These are phyloP conservation scores for Acleris holmiana DNA, from an alignment of 2,888 invertebrate species.

Conservation along the genomic window DNA sequence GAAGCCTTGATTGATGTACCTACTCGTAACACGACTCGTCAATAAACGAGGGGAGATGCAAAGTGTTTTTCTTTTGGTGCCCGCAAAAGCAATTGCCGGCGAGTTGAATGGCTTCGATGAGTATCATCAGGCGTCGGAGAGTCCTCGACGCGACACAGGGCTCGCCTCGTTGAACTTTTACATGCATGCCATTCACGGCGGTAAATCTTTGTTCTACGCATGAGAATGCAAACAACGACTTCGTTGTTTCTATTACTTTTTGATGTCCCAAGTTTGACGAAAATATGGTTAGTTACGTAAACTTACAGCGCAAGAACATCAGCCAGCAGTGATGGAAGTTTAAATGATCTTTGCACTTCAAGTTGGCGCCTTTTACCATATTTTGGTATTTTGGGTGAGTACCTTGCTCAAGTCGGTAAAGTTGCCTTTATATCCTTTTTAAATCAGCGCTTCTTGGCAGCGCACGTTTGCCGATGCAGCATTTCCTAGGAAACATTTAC, in stretches of 20 bases:
- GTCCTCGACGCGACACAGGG: constrained; percentile 46
- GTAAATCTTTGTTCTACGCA: constrained; percentile 14
- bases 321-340: constrained; percentile 18
- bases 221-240: constrained; percentile 8
- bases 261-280: constrained; percentile 18
- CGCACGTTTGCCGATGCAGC: not conserved
- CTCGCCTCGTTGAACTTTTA: constrained; percentile 39
- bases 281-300: not conserved
- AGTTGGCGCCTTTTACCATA: constrained; percentile 4
- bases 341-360: constrained; percentile 9
- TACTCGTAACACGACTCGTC: constrained; percentile 1
- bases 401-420: constrained; percentile 5
- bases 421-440: constrained; percentile 4
- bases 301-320: not conserved
- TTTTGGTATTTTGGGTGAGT: not conserved
- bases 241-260: constrained; percentile 23
- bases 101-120: constrained; percentile 55
- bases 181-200: constrained; percentile 27
- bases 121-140: constrained; percentile 53
- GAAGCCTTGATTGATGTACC: constrained; percentile 24
- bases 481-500: constrained; percentile 14
- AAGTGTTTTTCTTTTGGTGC: constrained; percentile 47
- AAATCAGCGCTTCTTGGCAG: constrained; percentile 6
- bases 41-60: constrained; percentile 35
- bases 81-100: constrained; percentile 50